phyloP scores from a whole-genome alignment of 2,113 vertebrate genomes.

The Sorex fumeus region DNA sequence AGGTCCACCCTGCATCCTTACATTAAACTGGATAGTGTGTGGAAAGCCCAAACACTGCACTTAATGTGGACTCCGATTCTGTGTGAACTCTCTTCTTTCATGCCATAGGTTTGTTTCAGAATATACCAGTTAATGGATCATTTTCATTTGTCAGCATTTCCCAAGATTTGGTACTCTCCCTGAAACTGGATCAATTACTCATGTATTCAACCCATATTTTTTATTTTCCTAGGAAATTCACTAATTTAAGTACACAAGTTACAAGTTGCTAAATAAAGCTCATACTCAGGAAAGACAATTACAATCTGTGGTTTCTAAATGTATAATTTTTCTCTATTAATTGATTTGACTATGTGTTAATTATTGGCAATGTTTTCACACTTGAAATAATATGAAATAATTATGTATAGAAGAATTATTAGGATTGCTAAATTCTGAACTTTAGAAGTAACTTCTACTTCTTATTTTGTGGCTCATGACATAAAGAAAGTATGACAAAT shows the following conservation, averaged over 20 bases:
- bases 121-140: neutral
- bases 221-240: neutral
- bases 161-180: neutral
- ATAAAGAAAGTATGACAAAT: neutral
- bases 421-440: neutral
- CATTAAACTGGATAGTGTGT: no score
- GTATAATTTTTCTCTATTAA: neutral
- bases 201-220: neutral
- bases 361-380: neutral
- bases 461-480: neutral
- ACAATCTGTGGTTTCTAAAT: neutral
- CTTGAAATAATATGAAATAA: neutral
- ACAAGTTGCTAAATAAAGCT: neutral
- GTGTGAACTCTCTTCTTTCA: neutral
- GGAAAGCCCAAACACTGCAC: neutral
- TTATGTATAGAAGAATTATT: neutral
- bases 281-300: rapidly evolving
- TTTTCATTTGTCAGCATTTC: neutral
- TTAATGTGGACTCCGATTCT: rapidly evolving
- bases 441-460: neutral
- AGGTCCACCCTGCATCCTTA: neutral
- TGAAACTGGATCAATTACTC: neutral
- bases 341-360: rapidly evolving
- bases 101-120: neutral
- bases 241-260: neutral